These are phyloP conservation scores for Noctua janthina DNA, from an alignment of 2,888 invertebrate genomes.

Conservation along the genomic window DNA sequence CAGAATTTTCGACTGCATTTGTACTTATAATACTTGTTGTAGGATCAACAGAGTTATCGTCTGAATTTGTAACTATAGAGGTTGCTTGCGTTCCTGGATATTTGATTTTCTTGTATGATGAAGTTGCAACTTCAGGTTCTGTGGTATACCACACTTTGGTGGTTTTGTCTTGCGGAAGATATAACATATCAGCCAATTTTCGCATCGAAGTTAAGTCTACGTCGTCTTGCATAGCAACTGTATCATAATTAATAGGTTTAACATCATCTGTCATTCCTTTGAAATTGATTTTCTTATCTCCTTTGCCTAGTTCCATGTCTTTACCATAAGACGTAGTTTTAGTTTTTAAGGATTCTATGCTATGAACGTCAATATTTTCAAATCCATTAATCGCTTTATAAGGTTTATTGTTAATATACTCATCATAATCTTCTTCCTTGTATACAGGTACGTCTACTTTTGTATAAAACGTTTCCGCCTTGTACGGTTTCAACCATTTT, in stretches of 20 bases:
- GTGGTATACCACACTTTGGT: slow-evolving; percentile 32
- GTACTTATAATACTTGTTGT: not conserved
- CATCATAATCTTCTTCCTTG: slow-evolving; percentile 63
- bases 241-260: slow-evolving; percentile 23
- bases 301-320: not conserved
- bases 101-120: not conserved
- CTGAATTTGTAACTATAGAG: not conserved
- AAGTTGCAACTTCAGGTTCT: slow-evolving; percentile 12
- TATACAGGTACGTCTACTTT: slow-evolving; percentile 41
- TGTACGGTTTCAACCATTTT: slow-evolving; percentile 25
- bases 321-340: slow-evolving; percentile 47
- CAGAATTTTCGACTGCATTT: slow-evolving; percentile 12
- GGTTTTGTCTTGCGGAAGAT: slow-evolving; percentile 35
- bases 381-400: slow-evolving; percentile 34
- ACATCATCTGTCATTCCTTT: slow-evolving; percentile 16
- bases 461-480: slow-evolving; percentile 12
- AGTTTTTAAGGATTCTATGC: slow-evolving; percentile 63
- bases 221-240: slow-evolving; percentile 18
- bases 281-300: slow-evolving; percentile 14
- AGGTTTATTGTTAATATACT: slow-evolving; percentile 52
- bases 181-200: slow-evolving; percentile 53
- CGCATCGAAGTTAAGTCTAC: slow-evolving; percentile 52
- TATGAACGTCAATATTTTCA: slow-evolving; percentile 55
- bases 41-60: slow-evolving; percentile 4
- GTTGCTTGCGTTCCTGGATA: not conserved